Base-by-base conservation (phyloP, 2,888 invertebrate genomes). In the Resseliella maxima region DNA sequence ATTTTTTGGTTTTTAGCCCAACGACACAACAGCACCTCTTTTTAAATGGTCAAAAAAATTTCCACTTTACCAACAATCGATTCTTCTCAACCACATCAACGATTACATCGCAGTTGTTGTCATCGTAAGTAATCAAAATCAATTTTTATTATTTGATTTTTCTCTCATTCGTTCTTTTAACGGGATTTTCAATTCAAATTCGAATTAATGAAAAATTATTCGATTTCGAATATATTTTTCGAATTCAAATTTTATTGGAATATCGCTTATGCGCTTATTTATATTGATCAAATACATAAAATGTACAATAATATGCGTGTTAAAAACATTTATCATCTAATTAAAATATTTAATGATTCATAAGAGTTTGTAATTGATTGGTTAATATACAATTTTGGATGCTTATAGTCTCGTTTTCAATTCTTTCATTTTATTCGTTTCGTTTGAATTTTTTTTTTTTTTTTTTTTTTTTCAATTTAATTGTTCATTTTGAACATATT, bases 61-160 rank as follows among this genome's bases (percentile, higher is more conserved):
- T 72, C 72, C 72, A 72, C 72, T 72, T 72, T 72, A 72, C 12
- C 72, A 72, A 72, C 72, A 72, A 72, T 72, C 72, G 72, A 31
- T 72, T 72, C 72, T 72, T 72, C 31, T 72, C 72, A 72, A 72
- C 72, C 72, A 72, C 72, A 72, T 72, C 72, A 15, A 72, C 72
- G 15, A 72, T 72, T 27, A 72, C 72, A 15, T 72, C 72, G 31
- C 72, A 72, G 31, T 72, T 72, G 18, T 35, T 72, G 31, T 72
- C 72, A 31, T 31, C 27, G 72, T 72, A 72, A 72, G 72, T 72
- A 5, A 3, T 3, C 24, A 59, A 5, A 2, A 2, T 50, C 21
- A 12, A 12, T 50, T 24, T n/a, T 59, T 59, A 24, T 50, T 18
- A 50, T 50, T 18, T 50, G 8, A 15, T 50, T 50, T 50, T 18